Conservation (phyloP, 92 coral and sea anemone genomes). For the Palythoa heliodiscus region DNA sequence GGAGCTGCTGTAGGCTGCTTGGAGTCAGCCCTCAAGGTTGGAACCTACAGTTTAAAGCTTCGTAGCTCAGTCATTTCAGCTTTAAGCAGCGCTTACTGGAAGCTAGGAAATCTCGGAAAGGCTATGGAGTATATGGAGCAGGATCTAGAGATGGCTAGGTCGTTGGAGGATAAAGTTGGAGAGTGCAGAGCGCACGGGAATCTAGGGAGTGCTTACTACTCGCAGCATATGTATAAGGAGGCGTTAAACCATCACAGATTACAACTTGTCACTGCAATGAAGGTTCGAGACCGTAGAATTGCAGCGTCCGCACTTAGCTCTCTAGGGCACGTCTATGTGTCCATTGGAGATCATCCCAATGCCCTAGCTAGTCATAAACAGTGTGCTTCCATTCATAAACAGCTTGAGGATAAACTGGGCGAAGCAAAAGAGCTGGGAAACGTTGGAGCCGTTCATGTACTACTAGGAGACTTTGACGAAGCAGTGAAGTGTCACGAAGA, state of each 20-base stretch:
- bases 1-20: slow-evolving; percentile 91
- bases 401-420: slow-evolving; percentile 78
- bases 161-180: slow-evolving; percentile 89
- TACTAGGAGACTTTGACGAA: slow-evolving; percentile 78
- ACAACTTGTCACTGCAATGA: slow-evolving; percentile 88
- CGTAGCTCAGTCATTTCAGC: slow-evolving; percentile 99
- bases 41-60: slow-evolving; percentile 91
- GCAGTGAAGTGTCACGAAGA: slow-evolving; percentile 86
- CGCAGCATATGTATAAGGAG: slow-evolving; percentile 83
- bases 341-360: slow-evolving; percentile 78
- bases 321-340: slow-evolving; percentile 89
- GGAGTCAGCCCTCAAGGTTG: slow-evolving; percentile 92
- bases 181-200: slow-evolving; percentile 96
- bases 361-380: slow-evolving; percentile 93
- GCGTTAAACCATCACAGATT: slow-evolving; percentile 86
- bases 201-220: slow-evolving; percentile 91
- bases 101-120: slow-evolving; percentile 81
- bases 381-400: slow-evolving; percentile 79
- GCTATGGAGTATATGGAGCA: slow-evolving; percentile 94
- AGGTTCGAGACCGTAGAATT: slow-evolving; percentile 77
- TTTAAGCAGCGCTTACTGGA: slow-evolving; percentile 98
- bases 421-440: slow-evolving; percentile 94
- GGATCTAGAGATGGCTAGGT: slow-evolving; percentile 89
- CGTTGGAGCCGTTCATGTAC: slow-evolving; percentile 93
- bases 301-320: slow-evolving; percentile 91